Evolutionary conservation across 2,888 invertebrate genomes (phyloP).

Genomic region (Andrena marginata): DNA sequence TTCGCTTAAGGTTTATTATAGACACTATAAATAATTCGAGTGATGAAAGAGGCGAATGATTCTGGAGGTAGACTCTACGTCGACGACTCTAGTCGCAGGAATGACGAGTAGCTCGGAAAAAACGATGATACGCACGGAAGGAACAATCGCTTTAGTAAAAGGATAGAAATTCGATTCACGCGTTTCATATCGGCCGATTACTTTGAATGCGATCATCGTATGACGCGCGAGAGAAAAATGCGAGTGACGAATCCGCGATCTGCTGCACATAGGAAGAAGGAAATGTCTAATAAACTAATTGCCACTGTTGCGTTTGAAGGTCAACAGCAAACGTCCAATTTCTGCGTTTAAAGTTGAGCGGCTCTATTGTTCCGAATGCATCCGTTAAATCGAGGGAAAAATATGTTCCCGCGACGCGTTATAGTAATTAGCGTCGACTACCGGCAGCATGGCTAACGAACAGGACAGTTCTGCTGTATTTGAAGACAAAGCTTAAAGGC

Average conservation of each 20-base stretch:
- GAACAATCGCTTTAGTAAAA: conserved; percentile 19
- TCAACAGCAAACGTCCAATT: neutral
- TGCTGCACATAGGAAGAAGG: conserved; percentile 17
- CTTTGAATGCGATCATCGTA: conserved; percentile 36
- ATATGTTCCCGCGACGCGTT: neutral
- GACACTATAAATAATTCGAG: neutral
- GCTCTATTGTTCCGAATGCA: neutral
- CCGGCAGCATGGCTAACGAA: neutral
- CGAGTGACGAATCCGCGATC: conserved; percentile 42
- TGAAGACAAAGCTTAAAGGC: neutral
- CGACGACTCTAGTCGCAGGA: neutral
- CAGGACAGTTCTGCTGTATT: neutral
- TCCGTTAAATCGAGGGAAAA: neutral
- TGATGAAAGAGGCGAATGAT: neutral
- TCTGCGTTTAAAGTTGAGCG: neutral
- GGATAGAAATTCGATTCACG: conserved; percentile 33
- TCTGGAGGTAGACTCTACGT: neutral
- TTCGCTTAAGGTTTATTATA: no score
- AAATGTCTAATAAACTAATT: conserved; percentile 39
- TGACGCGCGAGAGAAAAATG: conserved; percentile 47
- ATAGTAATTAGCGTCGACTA: neutral
- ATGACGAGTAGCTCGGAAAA: conserved; percentile 28
- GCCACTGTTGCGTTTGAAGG: conserved; percentile 13
- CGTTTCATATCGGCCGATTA: conserved; percentile 12
- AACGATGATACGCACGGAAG: conserved; percentile 6